Evolutionary conservation across 2,888 invertebrate species (phyloP), one percentile per base, ranked within the genome.

Genomic region (Ligdia adustata): DNA sequence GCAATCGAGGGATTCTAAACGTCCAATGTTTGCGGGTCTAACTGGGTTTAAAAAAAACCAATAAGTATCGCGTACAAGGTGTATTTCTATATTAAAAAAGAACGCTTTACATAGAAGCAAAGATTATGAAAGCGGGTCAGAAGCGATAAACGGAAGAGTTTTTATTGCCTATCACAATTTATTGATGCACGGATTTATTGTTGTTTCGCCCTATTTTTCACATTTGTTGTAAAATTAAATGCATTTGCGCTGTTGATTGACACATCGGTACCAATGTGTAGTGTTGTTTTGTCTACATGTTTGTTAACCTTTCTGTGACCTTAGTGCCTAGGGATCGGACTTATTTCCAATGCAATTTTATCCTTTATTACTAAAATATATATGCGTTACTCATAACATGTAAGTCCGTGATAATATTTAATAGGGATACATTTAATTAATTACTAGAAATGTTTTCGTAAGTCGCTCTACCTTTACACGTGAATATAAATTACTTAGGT

Each of bases 171-270:
- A 51, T 50, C 50, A 29, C 9, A 9, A 34, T 26, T 35, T 40
- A 33, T 44, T 45, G 44, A 39, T 31, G 12, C 13, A 37, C 37
- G 35, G 47, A 53, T 57, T 58, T 60, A 63, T 62, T 53, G 53
- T 49, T 32, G 24, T 35, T 45, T 48, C 49, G 62, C 28, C 63
- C 63, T 52, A 60, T 52, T 60, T 62, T 34, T 22, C 29, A 22
- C 24, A 51, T 44, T 50, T 32, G 39, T 29, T 49, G 40, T 33
- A 39, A n/a, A 34, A 54, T 46, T 35, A 45, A 28, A 32, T 49
- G 34, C 40, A 47, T 34, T 18, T 34, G 28, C 35, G 29, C 35
- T 41, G 37, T 24, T 47, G 35, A 29, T 9, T 42, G 47, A 54
- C 20, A 41, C 16, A 39, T 37, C 20, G 14, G 6, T 18, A 13